Evolutionary conservation across 2,797 vertebrate species (phyloP).

Genomic region (Parotocinclus haroldoi): DNA sequence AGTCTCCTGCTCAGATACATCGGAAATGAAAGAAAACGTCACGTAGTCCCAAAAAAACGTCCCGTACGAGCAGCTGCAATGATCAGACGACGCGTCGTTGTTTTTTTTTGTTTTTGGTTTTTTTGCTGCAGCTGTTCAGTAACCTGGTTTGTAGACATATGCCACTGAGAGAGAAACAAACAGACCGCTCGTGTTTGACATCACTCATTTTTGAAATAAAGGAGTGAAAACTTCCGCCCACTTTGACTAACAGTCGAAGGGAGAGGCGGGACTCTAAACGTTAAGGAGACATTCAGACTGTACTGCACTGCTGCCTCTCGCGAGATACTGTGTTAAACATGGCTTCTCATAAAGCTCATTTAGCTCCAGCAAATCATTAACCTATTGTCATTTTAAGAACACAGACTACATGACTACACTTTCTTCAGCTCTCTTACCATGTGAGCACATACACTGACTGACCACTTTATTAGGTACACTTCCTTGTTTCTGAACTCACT

Average conservation of each 20-base stretch:
- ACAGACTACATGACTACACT: neutral
- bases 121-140: slow-evolving; percentile 10
- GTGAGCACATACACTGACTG: neutral
- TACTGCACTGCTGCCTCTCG: slow-evolving; percentile 16
- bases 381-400: too few species aligned
- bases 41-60: slow-evolving; percentile 11
- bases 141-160: slow-evolving; percentile 39
- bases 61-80: slow-evolving; percentile 10
- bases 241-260: slow-evolving; percentile 49
- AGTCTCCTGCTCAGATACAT: slow-evolving; percentile 1
- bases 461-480: neutral
- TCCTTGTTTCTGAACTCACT: neutral
- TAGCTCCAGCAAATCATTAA: slow-evolving; percentile 14
- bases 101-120: too few species aligned
- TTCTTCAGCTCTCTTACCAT: neutral
- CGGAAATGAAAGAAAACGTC: slow-evolving; percentile 4
- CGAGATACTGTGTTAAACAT: slow-evolving; percentile 4
- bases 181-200: slow-evolving; percentile 52
- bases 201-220: slow-evolving; percentile 59
- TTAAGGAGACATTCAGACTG: slow-evolving; percentile 15
- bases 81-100: neutral
- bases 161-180: slow-evolving; percentile 33
- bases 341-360: slow-evolving; percentile 26
- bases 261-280: slow-evolving; percentile 49
- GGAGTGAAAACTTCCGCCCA: slow-evolving; percentile 52